Evolutionary conservation across 1,140 invertebrate species (phyloP).

Genomic region (Magallana gigas): DNA sequence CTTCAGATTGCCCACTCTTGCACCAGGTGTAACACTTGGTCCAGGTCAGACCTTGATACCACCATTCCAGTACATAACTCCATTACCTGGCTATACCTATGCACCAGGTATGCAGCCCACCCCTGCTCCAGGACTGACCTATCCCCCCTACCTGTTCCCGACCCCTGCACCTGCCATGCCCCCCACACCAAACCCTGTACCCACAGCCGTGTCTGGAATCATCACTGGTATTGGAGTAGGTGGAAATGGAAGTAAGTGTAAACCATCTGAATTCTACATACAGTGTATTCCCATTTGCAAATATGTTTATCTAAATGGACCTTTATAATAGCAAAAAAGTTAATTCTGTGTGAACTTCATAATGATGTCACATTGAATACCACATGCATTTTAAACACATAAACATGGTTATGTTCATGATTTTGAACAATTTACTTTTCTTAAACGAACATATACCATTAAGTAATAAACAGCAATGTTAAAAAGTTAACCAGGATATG

Average conservation of each 20-base stretch:
- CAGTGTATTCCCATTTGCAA: too few relatives aligned
- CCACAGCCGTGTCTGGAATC: slow-evolving; percentile 59
- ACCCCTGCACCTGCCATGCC: not conserved
- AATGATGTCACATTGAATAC: not conserved
- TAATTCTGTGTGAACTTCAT: too few relatives aligned
- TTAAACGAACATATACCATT: too few relatives aligned
- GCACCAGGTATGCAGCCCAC: slow-evolving; percentile 39
- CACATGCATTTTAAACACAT: not conserved
- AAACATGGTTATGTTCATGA: not conserved
- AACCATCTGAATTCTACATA: too few relatives aligned
- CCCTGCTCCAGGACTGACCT: slow-evolving; percentile 44
- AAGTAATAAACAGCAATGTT: too few relatives aligned
- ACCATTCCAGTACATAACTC: slow-evolving; percentile 40
- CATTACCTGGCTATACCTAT: slow-evolving; percentile 48
- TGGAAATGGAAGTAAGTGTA: slow-evolving; percentile 53
- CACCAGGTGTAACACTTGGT: slow-evolving; percentile 40
- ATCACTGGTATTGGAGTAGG: slow-evolving; percentile 58
- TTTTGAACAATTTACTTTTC: not conserved
- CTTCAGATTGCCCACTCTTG: slow-evolving; percentile 20
- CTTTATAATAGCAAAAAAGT: too few relatives aligned
- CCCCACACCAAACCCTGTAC: slow-evolving; percentile 50
- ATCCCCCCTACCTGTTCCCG: slow-evolving; percentile 46
- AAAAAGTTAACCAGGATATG: too few relatives aligned
- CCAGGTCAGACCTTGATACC: slow-evolving; percentile 17
- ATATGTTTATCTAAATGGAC: too few relatives aligned